phyloP scores from a whole-genome alignment of 2,888 invertebrate genomes.

The Drosophila leonis region DNA sequence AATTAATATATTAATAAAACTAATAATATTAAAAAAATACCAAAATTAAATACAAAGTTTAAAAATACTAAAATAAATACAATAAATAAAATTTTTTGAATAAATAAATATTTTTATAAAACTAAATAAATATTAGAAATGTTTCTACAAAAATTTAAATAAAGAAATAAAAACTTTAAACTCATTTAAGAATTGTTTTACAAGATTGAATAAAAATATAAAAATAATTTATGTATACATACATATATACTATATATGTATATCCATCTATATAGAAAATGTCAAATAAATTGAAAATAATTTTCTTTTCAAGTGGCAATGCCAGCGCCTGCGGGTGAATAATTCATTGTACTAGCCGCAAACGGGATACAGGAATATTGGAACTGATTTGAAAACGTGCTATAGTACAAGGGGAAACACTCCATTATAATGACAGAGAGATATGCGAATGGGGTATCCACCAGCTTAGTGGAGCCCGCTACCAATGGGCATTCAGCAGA shows the following conservation, averaged over 20 bases:
- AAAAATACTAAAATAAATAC: no score
- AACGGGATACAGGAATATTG: constrained; percentile 6
- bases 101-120: no score
- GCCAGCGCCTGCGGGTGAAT: constrained; percentile 29
- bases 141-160: no score
- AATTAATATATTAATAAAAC: no score
- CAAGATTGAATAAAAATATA: no score
- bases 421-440: constrained; percentile 71
- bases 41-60: no score
- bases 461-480: constrained; percentile 64
- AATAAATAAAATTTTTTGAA: no score
- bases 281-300: not conserved
- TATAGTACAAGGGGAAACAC: not conserved
- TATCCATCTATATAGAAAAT: not conserved
- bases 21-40: no score
- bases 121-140: no score
- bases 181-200: no score
- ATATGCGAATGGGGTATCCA: constrained; percentile 80
- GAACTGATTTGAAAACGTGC: constrained; percentile 1
- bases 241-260: not conserved
- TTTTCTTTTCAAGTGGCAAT: constrained; percentile 59
- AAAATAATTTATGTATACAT: no score
- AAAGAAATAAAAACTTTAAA: no score
- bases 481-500: constrained; percentile 36
- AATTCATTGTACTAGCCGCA: constrained; percentile 15